These are phyloP conservation scores for Spisula solida DNA, from an alignment of 2,888 invertebrate genomes.

Conservation along the genomic window DNA sequence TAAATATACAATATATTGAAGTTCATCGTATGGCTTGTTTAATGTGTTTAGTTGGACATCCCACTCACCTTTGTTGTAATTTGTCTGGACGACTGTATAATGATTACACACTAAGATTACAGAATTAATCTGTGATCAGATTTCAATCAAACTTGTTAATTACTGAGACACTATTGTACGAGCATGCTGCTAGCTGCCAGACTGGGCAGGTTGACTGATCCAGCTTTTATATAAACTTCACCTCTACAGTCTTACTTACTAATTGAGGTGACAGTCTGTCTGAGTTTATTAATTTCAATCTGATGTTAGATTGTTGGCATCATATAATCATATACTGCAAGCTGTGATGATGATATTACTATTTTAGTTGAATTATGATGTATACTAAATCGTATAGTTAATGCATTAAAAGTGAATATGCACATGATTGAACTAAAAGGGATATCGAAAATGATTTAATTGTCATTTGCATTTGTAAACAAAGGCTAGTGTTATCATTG, in stretches of 20 bases:
- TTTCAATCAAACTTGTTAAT: slow-evolving; percentile 62
- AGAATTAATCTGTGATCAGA: slow-evolving; percentile 41
- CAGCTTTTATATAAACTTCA: neutral
- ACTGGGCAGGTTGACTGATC: slow-evolving; percentile 4
- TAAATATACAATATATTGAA: neutral
- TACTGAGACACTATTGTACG: neutral
- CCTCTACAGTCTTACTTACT: neutral
- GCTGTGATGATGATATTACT: neutral
- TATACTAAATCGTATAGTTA: too few species aligned
- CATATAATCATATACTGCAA: slow-evolving; percentile 11
- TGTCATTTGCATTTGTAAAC: too few species aligned
- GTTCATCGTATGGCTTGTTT: neutral
- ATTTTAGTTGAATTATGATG: too few species aligned
- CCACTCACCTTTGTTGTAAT: neutral
- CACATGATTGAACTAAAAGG: too few species aligned
- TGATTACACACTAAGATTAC: slow-evolving; percentile 29
- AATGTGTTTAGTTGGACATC: neutral
- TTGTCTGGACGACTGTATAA: neutral
- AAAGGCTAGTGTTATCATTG: too few species aligned
- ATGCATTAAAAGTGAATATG: too few species aligned
- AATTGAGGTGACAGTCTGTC: slow-evolving; percentile 41
- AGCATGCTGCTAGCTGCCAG: neutral
- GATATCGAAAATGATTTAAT: too few species aligned
- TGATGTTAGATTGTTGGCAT: slow-evolving; percentile 24
- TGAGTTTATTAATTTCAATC: slow-evolving; percentile 37